Percentiles rank a stretch among this genome's conserved stretches.
Conservation (phyloP, 2,113 vertebrate species). For the Hyperoodon ampullatus region DNA sequence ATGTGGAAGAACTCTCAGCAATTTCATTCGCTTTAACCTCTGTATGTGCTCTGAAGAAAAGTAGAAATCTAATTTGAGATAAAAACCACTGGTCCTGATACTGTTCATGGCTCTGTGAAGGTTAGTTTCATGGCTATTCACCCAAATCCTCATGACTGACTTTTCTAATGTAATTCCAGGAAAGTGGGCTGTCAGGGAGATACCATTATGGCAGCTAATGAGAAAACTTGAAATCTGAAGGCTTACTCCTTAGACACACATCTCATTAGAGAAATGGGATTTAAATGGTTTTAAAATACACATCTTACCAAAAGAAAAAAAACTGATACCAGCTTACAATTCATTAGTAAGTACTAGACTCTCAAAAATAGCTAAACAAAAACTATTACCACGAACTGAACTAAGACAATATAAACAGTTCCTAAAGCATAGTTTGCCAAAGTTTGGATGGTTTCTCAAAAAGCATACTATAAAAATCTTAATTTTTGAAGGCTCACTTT, state of each 20-base stretch:
- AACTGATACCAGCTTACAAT: background rate
- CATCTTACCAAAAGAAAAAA: background rate
- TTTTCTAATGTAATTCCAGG: background rate
- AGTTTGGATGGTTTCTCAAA: slow-evolving; percentile 5
- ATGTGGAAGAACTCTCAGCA: background rate
- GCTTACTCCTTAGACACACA: background rate
- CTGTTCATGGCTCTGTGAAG: background rate
- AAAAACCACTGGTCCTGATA: background rate
- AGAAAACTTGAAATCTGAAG: background rate
- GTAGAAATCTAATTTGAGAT: background rate
- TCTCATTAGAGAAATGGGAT: background rate
- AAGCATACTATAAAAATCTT: background rate
- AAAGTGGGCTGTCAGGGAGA: background rate
- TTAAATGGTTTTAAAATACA: slow-evolving; percentile 19
- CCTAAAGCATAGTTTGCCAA: background rate
- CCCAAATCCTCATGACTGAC: background rate
- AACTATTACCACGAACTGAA: background rate
- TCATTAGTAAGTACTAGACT: background rate
- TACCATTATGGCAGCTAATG: background rate
- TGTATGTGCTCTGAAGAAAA: background rate
- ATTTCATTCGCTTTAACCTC: background rate
- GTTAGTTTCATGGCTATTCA: background rate
- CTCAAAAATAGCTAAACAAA: background rate
- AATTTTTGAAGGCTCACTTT: background rate
- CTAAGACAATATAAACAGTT: background rate